These are phyloP conservation scores for Tachycineta bicolor DNA, from an alignment of 2,113 vertebrate genomes.

Conservation along the genomic window DNA sequence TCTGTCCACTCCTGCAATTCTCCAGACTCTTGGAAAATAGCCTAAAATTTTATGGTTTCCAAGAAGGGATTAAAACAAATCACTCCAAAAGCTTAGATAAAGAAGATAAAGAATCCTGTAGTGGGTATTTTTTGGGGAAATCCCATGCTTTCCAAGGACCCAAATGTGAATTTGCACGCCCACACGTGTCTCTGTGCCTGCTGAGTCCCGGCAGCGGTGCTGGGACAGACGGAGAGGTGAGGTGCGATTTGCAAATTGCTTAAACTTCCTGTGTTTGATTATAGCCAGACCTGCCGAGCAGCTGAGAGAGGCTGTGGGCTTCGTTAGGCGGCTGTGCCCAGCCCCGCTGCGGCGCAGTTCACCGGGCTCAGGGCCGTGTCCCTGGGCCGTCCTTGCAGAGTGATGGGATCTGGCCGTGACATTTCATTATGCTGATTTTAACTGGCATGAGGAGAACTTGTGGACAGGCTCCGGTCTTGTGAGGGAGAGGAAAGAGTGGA, in stretches of 20 bases:
- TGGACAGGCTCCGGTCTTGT: slow-evolving; percentile 32
- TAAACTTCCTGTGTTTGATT: not conserved
- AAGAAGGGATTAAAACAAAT: not conserved
- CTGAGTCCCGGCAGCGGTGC: fast-evolving
- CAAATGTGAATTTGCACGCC: fast-evolving
- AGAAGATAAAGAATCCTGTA: not conserved
- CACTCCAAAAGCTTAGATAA: not conserved
- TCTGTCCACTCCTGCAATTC: not conserved
- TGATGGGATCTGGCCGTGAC: not conserved
- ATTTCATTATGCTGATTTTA: slow-evolving; percentile 74
- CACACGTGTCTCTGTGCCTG: not conserved
- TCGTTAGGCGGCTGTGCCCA: fast-evolving
- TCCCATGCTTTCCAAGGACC: not conserved
- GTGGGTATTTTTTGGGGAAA: not conserved
- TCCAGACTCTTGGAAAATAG: not conserved
- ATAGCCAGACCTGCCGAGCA: not conserved
- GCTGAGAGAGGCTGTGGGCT: not conserved
- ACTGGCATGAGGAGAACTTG: slow-evolving; percentile 55
- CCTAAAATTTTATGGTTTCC: not conserved
- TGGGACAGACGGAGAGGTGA: not conserved
- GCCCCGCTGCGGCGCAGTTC: fast-evolving
- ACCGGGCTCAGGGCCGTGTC: fast-evolving
- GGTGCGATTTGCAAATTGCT: not conserved
- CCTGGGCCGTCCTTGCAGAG: not conserved
- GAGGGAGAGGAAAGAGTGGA: not conserved